Evolutionary conservation across 2,888 invertebrate genomes (phyloP).

Genomic region (Mellilla xanthometata): DNA sequence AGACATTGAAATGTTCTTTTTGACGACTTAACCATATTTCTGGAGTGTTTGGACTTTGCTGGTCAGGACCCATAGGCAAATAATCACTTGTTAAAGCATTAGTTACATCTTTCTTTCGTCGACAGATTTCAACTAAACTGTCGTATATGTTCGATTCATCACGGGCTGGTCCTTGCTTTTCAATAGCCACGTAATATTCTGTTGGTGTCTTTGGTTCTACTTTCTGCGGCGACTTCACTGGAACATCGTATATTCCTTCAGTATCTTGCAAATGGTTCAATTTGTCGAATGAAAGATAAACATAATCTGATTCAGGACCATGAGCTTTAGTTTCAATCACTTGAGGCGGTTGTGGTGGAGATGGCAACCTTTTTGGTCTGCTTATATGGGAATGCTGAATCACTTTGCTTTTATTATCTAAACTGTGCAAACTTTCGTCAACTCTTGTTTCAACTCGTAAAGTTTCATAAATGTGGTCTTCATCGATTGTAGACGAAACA

Average conservation of each 20-base stretch:
- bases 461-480: slow-evolving; percentile 84
- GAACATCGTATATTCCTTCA: slow-evolving; percentile 72
- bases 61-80: slow-evolving; percentile 70
- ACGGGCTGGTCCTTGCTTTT: slow-evolving; percentile 41
- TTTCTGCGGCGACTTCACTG: slow-evolving; percentile 64
- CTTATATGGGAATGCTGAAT: slow-evolving; percentile 54
- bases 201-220: slow-evolving; percentile 37
- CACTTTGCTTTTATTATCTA: slow-evolving; percentile 58
- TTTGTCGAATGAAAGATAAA: slow-evolving; percentile 74
- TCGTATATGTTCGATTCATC: slow-evolving; percentile 64
- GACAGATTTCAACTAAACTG: slow-evolving; percentile 65
- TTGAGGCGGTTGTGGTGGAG: slow-evolving; percentile 50
- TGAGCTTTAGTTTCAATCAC: slow-evolving; percentile 52
- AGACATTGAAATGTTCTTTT: slow-evolving; percentile 86
- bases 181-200: slow-evolving; percentile 68
- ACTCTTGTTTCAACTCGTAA: slow-evolving; percentile 69
- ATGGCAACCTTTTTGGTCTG: slow-evolving; percentile 60
- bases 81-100: slow-evolving; percentile 56
- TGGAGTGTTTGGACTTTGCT: slow-evolving; percentile 83
- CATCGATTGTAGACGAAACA: slow-evolving; percentile 48
- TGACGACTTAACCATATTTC: slow-evolving; percentile 88
- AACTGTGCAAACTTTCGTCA: slow-evolving; percentile 50
- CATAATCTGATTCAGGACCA: slow-evolving; percentile 73
- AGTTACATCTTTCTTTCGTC: slow-evolving; percentile 59
- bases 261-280: slow-evolving; percentile 50